Base-by-base conservation (phyloP, 2,888 invertebrate species). In the Diarsia mendica region DNA sequence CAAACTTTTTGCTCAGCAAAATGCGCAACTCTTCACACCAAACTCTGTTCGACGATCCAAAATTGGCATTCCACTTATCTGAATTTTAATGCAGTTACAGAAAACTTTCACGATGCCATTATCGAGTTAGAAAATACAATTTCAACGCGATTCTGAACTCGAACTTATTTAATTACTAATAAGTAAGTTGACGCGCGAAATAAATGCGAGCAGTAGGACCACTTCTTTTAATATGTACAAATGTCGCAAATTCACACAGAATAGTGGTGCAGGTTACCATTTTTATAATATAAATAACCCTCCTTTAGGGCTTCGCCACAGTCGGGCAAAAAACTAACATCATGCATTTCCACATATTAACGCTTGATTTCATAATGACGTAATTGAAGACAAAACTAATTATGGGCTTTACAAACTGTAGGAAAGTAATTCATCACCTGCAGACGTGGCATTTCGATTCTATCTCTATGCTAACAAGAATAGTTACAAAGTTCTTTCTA, bases 111-210 rank as follows among this genome's bases (percentile, higher is more conserved):
- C 72, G 72, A 44, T 64, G 83, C 77, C 76, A 86, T 85, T 85
- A 88, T 79, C 79, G 44, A 87, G 72, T 88, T 86, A 72, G 67
- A 67, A 78, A 87, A 80, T 74, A 86, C 79, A 84, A 86, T 86
- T 86, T 78, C 64, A 68, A 64, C 63, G 71, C 70, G 75, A 78
- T 81, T 83, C 80, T 64, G 55, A 69, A 75, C 77, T 65, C 75
- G 18, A 82, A 83, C 79, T 87, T 83, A 89, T 86, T 89, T 79
- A 80, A 87, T 89, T 88, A 88, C 67, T 84, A 83, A 83, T 85
- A 85, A 83, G 81, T n/a, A 75, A 77, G 58, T 55, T 63, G 44
- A 23, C 44, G 2, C 23, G 33, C 13, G 2, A 48, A 53, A 55
- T 23, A 53, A 39, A 69, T 28, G n/a, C 1, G 46, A 10, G 46